Evolutionary conservation across 2,888 invertebrate species (phyloP).

Genomic region (Lasioglossum malachurum): DNA sequence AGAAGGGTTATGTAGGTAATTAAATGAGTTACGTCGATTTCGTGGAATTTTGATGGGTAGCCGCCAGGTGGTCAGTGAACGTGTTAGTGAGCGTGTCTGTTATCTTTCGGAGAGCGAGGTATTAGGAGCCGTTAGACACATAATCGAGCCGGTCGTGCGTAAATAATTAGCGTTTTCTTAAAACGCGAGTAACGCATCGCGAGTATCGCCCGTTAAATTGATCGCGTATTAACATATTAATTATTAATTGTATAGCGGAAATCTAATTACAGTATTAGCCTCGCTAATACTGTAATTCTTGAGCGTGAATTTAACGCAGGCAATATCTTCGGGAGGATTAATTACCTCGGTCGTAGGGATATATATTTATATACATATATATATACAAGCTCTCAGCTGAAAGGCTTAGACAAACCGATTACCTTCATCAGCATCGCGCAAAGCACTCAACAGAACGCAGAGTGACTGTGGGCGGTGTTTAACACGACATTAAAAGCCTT

Average conservation of each 20-base stretch:
- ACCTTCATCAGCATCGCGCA: constrained; percentile 24
- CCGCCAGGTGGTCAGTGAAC: not conserved
- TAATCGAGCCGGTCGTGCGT: not conserved
- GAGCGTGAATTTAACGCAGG: not conserved
- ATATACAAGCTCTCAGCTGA: not conserved
- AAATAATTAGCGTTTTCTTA: constrained; percentile 4
- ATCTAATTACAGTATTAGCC: not conserved
- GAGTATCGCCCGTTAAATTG: constrained; percentile 1
- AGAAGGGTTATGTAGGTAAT: not conserved
- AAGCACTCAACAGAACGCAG: constrained; percentile 24
- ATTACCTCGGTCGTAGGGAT: not conserved
- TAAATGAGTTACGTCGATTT: not conserved
- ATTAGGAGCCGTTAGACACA: constrained; percentile 5
- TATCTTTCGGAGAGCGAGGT: not conserved
- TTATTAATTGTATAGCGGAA: constrained; percentile 4
- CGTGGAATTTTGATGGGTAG: not conserved
- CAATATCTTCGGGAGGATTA: not conserved
- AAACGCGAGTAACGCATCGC: not conserved
- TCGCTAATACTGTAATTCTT: not conserved
- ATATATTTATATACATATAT: not conserved
- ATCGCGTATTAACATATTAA: constrained; percentile 10
- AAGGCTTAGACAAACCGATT: constrained; percentile 23
- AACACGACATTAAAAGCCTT: constrained; percentile 49
- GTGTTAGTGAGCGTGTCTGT: not conserved
- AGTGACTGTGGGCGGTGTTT: constrained; percentile 29